phyloP scores from a whole-genome alignment of 2,113 vertebrate species.

The Heterocephalus glaber region DNA sequence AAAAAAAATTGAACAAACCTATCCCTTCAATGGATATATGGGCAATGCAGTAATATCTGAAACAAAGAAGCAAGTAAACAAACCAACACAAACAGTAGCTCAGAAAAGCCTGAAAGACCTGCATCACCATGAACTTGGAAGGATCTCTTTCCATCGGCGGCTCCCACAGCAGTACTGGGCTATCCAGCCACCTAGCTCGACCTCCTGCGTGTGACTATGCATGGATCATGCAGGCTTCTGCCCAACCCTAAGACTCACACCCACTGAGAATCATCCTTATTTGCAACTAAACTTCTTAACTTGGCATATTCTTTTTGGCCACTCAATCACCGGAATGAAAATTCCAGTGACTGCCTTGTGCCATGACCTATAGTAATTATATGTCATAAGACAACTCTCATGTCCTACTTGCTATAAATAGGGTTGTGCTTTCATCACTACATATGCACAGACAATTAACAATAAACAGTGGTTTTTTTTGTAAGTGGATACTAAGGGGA shows the following conservation, averaged over 20 bases:
- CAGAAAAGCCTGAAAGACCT: neutral
- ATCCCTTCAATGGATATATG: neutral
- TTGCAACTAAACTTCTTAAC: neutral
- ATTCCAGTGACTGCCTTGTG: neutral
- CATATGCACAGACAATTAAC: neutral
- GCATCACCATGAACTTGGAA: neutral
- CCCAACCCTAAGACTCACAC: neutral
- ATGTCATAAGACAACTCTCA: neutral
- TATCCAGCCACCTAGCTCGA: neutral
- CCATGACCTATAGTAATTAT: neutral
- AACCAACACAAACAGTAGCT: neutral
- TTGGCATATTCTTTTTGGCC: neutral
- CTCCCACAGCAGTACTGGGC: neutral
- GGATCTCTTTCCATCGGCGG: neutral
- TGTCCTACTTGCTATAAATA: conserved; percentile 4
- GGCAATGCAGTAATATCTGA: neutral
- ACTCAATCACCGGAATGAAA: neutral
- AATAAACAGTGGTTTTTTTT: conserved; percentile 10
- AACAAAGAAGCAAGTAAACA: neutral
- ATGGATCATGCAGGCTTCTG: neutral
- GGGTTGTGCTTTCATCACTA: neutral
- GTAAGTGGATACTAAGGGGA: neutral
- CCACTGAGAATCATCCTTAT: neutral
- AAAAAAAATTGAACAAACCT: neutral
- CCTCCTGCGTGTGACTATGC: neutral